phyloP scores from a whole-genome alignment of 2,797 vertebrate genomes.

The Sebastes elongatus region DNA sequence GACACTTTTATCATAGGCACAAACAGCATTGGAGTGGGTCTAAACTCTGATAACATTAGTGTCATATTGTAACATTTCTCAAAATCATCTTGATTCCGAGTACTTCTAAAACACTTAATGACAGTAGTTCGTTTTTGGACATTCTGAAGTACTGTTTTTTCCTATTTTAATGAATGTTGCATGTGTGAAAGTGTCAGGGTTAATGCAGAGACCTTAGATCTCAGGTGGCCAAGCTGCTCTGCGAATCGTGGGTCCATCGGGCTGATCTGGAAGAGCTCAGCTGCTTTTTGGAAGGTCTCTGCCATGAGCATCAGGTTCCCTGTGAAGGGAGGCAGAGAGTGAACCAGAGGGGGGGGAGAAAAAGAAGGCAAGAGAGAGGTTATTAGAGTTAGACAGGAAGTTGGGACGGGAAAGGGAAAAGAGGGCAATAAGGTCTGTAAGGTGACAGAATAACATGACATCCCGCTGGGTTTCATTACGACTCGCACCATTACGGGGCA shows the following conservation, averaged over 20 bases:
- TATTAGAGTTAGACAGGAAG: slow-evolving; percentile 52
- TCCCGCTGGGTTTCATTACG: slow-evolving; percentile 78
- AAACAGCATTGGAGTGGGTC: background rate
- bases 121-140: background rate
- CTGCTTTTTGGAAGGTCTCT: slow-evolving; percentile 50
- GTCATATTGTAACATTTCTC: background rate
- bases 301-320: slow-evolving; percentile 70
- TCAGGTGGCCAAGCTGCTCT: slow-evolving; percentile 52
- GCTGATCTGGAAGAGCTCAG: slow-evolving; percentile 57
- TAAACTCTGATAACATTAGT: background rate
- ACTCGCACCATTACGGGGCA: slow-evolving; percentile 60
- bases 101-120: background rate
- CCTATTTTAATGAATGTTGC: background rate
- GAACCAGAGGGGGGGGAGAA: background rate
- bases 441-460: slow-evolving; percentile 73
- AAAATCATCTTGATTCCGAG: background rate
- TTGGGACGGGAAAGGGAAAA: slow-evolving; percentile 16
- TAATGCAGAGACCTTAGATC: slow-evolving; percentile 66
- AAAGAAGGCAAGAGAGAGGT: slow-evolving; percentile 41
- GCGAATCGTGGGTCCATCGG: slow-evolving; percentile 53
- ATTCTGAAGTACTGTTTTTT: background rate
- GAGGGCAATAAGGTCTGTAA: slow-evolving; percentile 43
- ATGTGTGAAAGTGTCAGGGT: background rate
- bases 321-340: slow-evolving; percentile 43
- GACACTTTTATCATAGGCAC: background rate